These are phyloP conservation scores for Cyphomyrus discorhynchus DNA, from an alignment of 2,113 vertebrate genomes.

Conservation along the genomic window DNA sequence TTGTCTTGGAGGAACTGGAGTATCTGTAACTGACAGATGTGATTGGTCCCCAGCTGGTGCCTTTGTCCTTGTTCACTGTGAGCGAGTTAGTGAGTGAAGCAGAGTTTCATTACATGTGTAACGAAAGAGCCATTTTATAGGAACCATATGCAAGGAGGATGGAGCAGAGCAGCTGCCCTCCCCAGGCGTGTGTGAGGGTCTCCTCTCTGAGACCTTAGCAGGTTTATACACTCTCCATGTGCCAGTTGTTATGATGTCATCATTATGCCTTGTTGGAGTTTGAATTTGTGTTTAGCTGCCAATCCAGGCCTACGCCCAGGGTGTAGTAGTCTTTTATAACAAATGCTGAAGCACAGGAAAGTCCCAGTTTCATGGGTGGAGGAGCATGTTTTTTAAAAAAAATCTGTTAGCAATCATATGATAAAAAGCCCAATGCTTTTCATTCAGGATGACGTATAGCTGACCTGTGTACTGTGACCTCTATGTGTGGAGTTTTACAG, in stretches of 20 bases:
- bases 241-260: constrained; percentile 17
- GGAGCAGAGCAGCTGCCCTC: constrained; percentile 19
- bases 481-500: neutral
- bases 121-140: constrained; percentile 41
- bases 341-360: neutral
- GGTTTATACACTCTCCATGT: constrained; percentile 37
- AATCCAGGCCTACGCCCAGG: neutral
- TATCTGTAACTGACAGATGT: neutral
- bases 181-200: constrained; percentile 23
- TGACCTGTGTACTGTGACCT: neutral
- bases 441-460: neutral
- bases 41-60: neutral
- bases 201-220: constrained; percentile 26
- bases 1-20: neutral
- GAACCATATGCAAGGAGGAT: constrained; percentile 55
- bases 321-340: neutral
- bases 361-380: neutral
- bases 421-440: neutral
- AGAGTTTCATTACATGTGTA: constrained; percentile 52
- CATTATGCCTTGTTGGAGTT: neutral
- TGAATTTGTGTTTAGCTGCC: neutral
- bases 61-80: neutral
- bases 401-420: neutral
- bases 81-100: constrained; percentile 27
- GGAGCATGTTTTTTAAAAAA: neutral